Percentiles rank a stretch among this genome's conserved stretches.
Evolutionary conservation across 2,113 vertebrate species (phyloP).

Genomic region (Corydoras maculifer): DNA sequence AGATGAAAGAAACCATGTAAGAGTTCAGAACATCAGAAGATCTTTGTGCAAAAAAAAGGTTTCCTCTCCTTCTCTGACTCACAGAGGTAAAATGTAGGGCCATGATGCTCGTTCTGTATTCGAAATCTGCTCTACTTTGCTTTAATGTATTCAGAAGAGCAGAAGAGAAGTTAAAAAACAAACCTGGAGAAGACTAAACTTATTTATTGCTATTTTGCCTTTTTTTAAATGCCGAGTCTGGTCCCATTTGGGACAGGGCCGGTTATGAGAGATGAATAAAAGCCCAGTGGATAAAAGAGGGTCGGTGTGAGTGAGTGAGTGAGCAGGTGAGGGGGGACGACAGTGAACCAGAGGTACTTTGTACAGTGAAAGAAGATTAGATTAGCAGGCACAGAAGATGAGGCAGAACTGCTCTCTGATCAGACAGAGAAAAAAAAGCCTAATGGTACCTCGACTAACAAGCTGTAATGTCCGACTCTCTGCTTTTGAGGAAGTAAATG

Average conservation of each 20-base stretch:
- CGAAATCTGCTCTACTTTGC: constrained; percentile 44
- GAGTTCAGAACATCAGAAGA: not conserved
- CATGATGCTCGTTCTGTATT: constrained; percentile 35
- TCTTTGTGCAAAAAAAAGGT: not conserved
- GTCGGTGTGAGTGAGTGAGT: constrained; percentile 2
- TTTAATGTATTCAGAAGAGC: constrained; percentile 46
- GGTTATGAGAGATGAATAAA: constrained; percentile 47
- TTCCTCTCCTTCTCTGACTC: not conserved
- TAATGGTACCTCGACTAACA: constrained; percentile 44
- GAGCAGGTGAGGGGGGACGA: too few relatives aligned
- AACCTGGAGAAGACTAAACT: constrained; percentile 41
- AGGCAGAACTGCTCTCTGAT: not conserved
- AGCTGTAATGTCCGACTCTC: constrained; percentile 46
- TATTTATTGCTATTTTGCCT: constrained; percentile 4
- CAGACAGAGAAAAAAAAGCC: constrained; percentile 18
- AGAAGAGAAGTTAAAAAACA: constrained; percentile 32
- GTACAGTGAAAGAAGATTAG: not conserved
- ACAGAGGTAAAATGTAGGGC: constrained; percentile 19
- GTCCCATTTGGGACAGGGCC: constrained; percentile 48
- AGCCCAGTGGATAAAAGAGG: constrained; percentile 34
- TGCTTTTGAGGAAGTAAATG: constrained; percentile 49
- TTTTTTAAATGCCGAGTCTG: constrained; percentile 34
- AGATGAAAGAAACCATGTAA: constrained; percentile 3
- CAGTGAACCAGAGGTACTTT: not conserved
- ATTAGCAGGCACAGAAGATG: not conserved